Evolutionary conservation across 1,140 invertebrate genomes (phyloP), one percentile per base, ranked within the genome.

Genomic region (Ceratitis capitata): DNA sequence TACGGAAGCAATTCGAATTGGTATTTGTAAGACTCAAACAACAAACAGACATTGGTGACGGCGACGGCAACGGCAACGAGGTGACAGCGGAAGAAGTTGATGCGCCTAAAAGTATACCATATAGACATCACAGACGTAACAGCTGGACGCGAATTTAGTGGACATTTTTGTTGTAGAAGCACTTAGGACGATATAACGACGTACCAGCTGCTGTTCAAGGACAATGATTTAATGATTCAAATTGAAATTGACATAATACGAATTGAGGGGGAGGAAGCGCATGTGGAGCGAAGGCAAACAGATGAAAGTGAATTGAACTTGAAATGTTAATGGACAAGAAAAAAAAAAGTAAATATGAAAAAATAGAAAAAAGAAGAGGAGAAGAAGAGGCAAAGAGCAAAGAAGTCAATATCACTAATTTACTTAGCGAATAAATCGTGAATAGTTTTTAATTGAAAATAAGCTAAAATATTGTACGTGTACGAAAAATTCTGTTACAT

Each of bases 1-100:
- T 91, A 87, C 89, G 89, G 87, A 91, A 91, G 87, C 89, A 89
- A 87, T 87, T 91, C 89, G 87, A 89, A 87, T 88, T 89, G 89
- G 39, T 49, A 51, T 85, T 74, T 29, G 58, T 83, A 39, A 83
- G 58, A 35, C 83, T 85, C 45, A 51, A 85, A 58, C 85, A 83
- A 51, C 45, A 49, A 32, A 83, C 35, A 16, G 82, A 83, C 14
- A n/a, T 14, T 14, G n/a, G 42, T 19, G 53, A 16, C 7, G 26
- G 32, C 14, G 53, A 83, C 49, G n/a, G 42, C 19, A 83, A 16
- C 7, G 26, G 32, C 14, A 83, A 83, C 49, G 82, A 53, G 42
- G 7, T 45, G 69, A 3, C 9, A 45, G 6, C 42, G 5, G 58
- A 56, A 3, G 61, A 78, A 23, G 39, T 45, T n/a, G 42, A 78